These are phyloP conservation scores for Caerostris darwini DNA, from an alignment of 1,140 invertebrate species.

Conservation along the genomic window DNA sequence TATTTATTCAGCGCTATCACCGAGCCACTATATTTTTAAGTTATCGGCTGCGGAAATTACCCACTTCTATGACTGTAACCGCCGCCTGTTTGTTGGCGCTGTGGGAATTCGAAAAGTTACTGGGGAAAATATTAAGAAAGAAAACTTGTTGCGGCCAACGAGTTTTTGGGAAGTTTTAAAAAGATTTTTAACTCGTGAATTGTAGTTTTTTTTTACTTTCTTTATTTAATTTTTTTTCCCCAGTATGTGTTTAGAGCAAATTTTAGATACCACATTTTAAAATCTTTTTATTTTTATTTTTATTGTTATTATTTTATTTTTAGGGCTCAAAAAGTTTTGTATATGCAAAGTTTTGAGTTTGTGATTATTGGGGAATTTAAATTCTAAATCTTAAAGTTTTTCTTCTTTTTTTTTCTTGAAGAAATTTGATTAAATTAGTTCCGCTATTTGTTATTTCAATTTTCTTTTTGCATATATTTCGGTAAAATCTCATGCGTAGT, in stretches of 20 bases:
- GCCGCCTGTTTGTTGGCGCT: neutral
- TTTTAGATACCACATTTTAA: neutral
- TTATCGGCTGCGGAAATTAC: constrained; percentile 66
- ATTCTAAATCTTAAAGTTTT: too few relatives aligned
- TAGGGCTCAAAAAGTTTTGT: too few relatives aligned
- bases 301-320: too few relatives aligned
- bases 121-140: constrained; percentile 54
- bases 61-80: constrained; percentile 4
- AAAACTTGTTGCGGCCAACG: constrained; percentile 63
- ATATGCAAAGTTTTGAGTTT: too few relatives aligned
- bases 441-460: too few relatives aligned
- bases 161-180: constrained; percentile 15
- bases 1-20: constrained; percentile 64
- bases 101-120: constrained; percentile 53
- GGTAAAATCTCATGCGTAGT: too few relatives aligned
- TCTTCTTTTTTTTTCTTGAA: too few relatives aligned
- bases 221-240: constrained; percentile 15
- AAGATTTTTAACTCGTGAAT: constrained; percentile 6
- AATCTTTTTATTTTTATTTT: too few relatives aligned
- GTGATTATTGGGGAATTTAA: too few relatives aligned
- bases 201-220: constrained; percentile 12
- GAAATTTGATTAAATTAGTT: too few relatives aligned
- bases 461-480: too few relatives aligned
- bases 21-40: constrained; percentile 67
- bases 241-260: neutral